phyloP scores from a whole-genome alignment of 2,888 invertebrate species.

The Philereme vetulata region DNA sequence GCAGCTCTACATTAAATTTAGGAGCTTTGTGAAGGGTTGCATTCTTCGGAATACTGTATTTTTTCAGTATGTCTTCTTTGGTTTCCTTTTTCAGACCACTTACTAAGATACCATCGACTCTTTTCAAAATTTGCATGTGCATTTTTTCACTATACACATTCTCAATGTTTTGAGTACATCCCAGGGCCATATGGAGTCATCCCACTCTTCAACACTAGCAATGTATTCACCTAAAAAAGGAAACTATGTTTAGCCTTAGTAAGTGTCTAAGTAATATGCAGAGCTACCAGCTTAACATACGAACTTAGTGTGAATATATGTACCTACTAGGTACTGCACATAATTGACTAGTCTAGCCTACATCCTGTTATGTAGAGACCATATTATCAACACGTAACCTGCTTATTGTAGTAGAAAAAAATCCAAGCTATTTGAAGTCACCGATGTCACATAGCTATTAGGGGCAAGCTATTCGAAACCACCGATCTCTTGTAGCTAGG shows the following conservation, averaged over 20 bases:
- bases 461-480: neutral
- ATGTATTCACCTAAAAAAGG: too few relatives aligned
- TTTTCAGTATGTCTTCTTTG: neutral
- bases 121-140: neutral
- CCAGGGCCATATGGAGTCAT: too few relatives aligned
- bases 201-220: too few relatives aligned
- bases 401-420: too few relatives aligned
- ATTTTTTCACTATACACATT: neutral
- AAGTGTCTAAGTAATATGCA: too few relatives aligned
- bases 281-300: too few relatives aligned
- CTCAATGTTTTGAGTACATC: neutral
- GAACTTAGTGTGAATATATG: too few relatives aligned
- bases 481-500: neutral
- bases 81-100: neutral
- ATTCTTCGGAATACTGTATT: neutral
- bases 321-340: too few relatives aligned
- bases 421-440: neutral
- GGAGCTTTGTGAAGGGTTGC: neutral
- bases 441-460: neutral
- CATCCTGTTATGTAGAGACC: neutral
- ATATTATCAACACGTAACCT: neutral
- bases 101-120: neutral
- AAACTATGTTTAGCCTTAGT: too few relatives aligned
- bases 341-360: too few relatives aligned
- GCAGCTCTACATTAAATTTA: neutral